phyloP scores from a whole-genome alignment of 2,113 vertebrate species.

The Mirounga angustirostris region DNA sequence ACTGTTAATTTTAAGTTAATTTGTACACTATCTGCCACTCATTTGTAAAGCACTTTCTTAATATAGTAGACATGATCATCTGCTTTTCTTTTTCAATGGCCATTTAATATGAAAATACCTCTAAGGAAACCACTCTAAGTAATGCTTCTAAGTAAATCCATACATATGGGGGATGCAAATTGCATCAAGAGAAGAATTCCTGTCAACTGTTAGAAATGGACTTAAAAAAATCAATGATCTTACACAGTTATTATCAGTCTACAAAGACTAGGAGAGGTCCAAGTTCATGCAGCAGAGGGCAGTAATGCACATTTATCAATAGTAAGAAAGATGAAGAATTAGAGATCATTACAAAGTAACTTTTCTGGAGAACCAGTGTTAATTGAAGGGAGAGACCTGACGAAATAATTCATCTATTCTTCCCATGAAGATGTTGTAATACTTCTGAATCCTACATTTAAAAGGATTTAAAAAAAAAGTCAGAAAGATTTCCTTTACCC shows the following conservation, averaged over 20 bases:
- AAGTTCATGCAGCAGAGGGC: conserved; percentile 22
- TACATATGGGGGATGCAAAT: not conserved
- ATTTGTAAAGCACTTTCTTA: conserved; percentile 16
- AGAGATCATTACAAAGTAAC: not conserved
- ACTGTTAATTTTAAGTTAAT: not conserved
- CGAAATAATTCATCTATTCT: not conserved
- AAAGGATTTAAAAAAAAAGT: not conserved
- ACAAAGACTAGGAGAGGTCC: not conserved
- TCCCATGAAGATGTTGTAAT: not conserved
- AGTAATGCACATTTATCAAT: not conserved
- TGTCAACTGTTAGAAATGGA: not conserved
- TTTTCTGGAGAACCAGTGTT: not conserved
- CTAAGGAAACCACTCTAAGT: not conserved
- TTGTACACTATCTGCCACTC: not conserved
- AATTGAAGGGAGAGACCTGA: not conserved
- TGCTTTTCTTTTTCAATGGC: not conserved
- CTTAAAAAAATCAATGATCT: not conserved
- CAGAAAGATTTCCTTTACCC: not conserved
- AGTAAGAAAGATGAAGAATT: not conserved
- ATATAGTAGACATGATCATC: not conserved
- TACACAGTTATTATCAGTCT: not conserved
- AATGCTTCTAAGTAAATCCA: not conserved
- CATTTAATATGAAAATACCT: not conserved
- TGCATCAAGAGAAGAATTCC: not conserved
- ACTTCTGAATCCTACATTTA: not conserved